Base-by-base conservation (phyloP, 1,140 invertebrate genomes). In the Bathynomus jamesi region DNA sequence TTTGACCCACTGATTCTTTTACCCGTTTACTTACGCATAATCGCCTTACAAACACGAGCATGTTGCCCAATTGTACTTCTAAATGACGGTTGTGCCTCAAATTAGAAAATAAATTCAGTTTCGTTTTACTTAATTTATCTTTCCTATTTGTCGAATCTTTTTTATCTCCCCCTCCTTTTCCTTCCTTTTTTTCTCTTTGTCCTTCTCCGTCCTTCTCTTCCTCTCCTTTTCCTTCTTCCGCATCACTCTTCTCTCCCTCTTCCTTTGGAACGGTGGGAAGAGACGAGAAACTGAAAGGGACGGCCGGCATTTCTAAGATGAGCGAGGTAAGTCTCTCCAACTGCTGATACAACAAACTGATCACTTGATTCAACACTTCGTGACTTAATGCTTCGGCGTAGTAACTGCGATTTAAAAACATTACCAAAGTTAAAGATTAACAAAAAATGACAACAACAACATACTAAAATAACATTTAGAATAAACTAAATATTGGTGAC, bases 11-110 rank as follows among this genome's bases (percentile, higher is more conserved):
- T 4, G 83, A 74, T 60, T 78, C 78, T 71, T 85, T 82, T 7
- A 87, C 82, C 17, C 78, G 79, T 25, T 64, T 78, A 67, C 82
- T 83, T 0, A 82, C 82, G 25, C 84, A 82, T 24, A 87, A 81
- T 17, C 83, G 82, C 53, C 85, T 79, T 5, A 87, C 79, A 78
- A 87, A 87, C 17, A 87, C 82, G 5, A 88, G 79, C 73, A 86
- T 85, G 78, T 88, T 85, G 8, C 86, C 86, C 4, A 87, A 75
- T 69, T 78, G 78, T 28, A 76, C 75, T 63, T 76, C 75, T 10
- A 76, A 30, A 63, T 73, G 75, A 62, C 72, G 67, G 27, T 11
- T 46, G 4, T 40, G 65, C n/a, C n/a, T n/a, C n/a, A n/a, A n/a
- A n/a, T n/a, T n/a, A n/a, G n/a, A n/a, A n/a, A n/a, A n/a, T n/a